phyloP scores from a whole-genome alignment of 1,140 invertebrate genomes.

The Euwallacea similis region DNA sequence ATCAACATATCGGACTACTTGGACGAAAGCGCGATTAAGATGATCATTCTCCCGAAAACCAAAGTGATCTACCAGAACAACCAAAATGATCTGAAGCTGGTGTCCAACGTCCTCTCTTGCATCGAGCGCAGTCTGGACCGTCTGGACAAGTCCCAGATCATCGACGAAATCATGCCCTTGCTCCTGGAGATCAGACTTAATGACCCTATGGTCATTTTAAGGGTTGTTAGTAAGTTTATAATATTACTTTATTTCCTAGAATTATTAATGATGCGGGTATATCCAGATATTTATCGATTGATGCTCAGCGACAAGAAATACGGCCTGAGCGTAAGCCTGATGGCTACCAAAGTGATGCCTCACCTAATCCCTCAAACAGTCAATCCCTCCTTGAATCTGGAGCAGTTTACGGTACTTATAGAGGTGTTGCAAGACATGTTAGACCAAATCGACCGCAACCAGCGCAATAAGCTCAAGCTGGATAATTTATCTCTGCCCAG shows the following conservation, averaged over 20 bases:
- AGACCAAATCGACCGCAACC: constrained; percentile 86
- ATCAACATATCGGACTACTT: constrained; percentile 83
- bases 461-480: constrained; percentile 80
- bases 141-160: constrained; percentile 84
- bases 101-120: constrained; percentile 75
- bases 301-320: constrained; percentile 92
- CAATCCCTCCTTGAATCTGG: constrained; percentile 85
- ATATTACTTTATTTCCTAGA: not conserved
- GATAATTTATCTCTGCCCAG: constrained; percentile 76
- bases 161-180: constrained; percentile 90
- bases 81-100: constrained; percentile 73
- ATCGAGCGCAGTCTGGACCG: constrained; percentile 79
- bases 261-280: not conserved
- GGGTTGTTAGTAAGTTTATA: constrained; percentile 78
- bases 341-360: constrained; percentile 94
- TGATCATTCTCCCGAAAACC: constrained; percentile 84
- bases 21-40: constrained; percentile 79
- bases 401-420: constrained; percentile 84
- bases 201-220: constrained; percentile 78
- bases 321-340: constrained; percentile 86
- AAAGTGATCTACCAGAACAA: constrained; percentile 88
- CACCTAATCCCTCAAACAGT: constrained; percentile 89
- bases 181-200: constrained; percentile 84
- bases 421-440: constrained; percentile 94
- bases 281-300: constrained; percentile 86